Evolutionary conservation across 2,797 vertebrate genomes (phyloP), one percentile per base, ranked within the genome.

Genomic region (Numenius phaeopus): DNA sequence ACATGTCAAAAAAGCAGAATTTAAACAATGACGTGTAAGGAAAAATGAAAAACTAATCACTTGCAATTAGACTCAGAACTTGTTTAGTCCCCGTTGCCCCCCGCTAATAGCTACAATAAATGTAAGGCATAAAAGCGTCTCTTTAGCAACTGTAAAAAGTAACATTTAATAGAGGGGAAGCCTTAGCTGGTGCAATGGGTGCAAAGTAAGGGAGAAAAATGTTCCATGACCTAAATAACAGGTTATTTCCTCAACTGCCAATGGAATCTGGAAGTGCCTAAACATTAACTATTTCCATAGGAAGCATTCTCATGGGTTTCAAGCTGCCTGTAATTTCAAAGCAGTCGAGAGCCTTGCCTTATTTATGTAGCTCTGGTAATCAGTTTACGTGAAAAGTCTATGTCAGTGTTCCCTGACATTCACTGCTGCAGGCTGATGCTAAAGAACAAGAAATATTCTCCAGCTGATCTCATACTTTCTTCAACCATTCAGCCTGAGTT

Each of bases 1-100:
- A 96, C 61, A 82, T 57, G 96, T 92, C 96, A 97, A 90, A 97
- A 78, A 40, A 96, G 46, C 50, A 94, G 87, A 94, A 95, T 78
- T 96, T 93, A 88, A 97, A 95, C 84, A 96, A 80, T 79, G 92
- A 94, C 59, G 88, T 12, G 34, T 70, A 91, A 95, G 75, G 82
- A 90, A 97, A 97, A 97, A 96, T 92, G 80, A 95, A 97, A 95
- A 96, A n/a, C 58, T 69, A 89, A 82, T 96, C 97, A 50, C 52
- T 69, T 80, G 65, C 87, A 94, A 93, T 94, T 94, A 96, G 83
- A 77, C 65, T 96, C 87, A 91, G 93, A 97, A 71, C 1, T 1
- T 13, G 47, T 64, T 95, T 40, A 85, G 87, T 40, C 66, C 39
- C n/a, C 20, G 4, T 17, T 73, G 87, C 59, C 54, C 42, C 42